Evolutionary conservation across 2,888 invertebrate genomes (phyloP).

Genomic region (Pollenia amentaria): DNA sequence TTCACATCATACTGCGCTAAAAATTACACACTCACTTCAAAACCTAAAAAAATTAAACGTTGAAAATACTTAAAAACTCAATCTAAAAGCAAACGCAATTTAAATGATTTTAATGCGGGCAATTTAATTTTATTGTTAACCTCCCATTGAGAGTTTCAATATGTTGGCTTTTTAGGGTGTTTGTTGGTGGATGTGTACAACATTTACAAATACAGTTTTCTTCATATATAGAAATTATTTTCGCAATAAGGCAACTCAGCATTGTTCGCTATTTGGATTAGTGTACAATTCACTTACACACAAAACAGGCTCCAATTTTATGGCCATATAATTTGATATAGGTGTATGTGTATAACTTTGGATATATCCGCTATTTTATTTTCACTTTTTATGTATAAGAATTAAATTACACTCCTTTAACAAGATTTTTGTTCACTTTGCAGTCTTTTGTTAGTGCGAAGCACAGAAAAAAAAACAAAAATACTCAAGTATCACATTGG

Average conservation of each 20-base stretch:
- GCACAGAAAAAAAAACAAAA: slow-evolving; percentile 41
- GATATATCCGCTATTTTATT: slow-evolving; percentile 1
- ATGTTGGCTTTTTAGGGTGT: slow-evolving; percentile 21
- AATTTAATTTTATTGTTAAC: slow-evolving; percentile 69
- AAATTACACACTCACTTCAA: slow-evolving; percentile 46
- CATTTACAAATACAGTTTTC: not conserved
- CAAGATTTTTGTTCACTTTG: slow-evolving; percentile 31
- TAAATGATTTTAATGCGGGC: slow-evolving; percentile 68
- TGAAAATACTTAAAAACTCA: not conserved
- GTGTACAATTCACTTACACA: not conserved
- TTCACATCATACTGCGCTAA: slow-evolving; percentile 33
- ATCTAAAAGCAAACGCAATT: slow-evolving; percentile 48
- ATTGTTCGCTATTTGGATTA: slow-evolving; percentile 11
- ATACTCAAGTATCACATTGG: slow-evolving; percentile 32
- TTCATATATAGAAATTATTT: slow-evolving; percentile 1
- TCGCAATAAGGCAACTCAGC: slow-evolving; percentile 40
- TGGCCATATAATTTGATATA: slow-evolving; percentile 29
- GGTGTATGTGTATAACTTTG: slow-evolving; percentile 1
- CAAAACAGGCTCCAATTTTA: slow-evolving; percentile 13
- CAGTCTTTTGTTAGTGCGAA: slow-evolving; percentile 24
- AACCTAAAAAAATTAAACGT: not conserved
- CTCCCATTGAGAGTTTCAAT: slow-evolving; percentile 57
- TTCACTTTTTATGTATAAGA: not conserved
- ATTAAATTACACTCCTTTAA: slow-evolving; percentile 39
- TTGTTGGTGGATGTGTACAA: not conserved